Base-by-base conservation (phyloP, 2,888 invertebrate genomes). In the Neoitamus cyanurus region DNA sequence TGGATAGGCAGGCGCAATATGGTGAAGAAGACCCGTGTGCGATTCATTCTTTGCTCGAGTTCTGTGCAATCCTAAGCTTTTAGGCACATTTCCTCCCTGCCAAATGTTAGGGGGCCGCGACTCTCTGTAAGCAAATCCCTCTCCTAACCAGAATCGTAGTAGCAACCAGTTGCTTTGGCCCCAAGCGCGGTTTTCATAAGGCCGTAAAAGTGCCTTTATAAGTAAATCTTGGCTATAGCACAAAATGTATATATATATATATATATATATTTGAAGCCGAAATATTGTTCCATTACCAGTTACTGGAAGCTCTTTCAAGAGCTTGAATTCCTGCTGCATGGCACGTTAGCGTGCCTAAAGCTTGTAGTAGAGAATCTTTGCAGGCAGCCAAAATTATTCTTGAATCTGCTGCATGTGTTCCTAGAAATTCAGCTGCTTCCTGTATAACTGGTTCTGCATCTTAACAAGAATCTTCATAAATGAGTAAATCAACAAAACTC, bases 111-210 rank as follows among this genome's bases (percentile, higher is more conserved):
- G 85, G 90, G 93, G 93, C 88, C 93, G 89, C 89, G 93, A 85
- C 92, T 94, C 93, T 11, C 95, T 93, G 90, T 95, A 96, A 0
- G 95, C 96, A 89, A 95, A 96, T 0, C 96, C 97, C 31, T 80
- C 70, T 0, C 97, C 97, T 88, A 96, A 95, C 97, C 97, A 97
- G 89, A 97, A 95, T 82, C 96, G 92, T 20, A 96, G 94, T 48
- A 97, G 92, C 86, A 97, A 94, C 96, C 96, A 97, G 91, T 97
- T 97, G 78, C 95, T 96, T 88, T 96, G 96, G 15, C 96, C 96
- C 95, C 95, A 94, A 1, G 96, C 95, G 42, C 96, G 92, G 90
- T 96, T 96, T 90, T 96, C 96, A 88, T 96, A 96, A 0, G 96
- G 96, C 6, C 94, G 93, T 30, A 97, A 90, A 85, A 97, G 90